These are phyloP conservation scores for Ferdinandea cuprea DNA, from an alignment of 2,888 invertebrate species.

Conservation along the genomic window DNA sequence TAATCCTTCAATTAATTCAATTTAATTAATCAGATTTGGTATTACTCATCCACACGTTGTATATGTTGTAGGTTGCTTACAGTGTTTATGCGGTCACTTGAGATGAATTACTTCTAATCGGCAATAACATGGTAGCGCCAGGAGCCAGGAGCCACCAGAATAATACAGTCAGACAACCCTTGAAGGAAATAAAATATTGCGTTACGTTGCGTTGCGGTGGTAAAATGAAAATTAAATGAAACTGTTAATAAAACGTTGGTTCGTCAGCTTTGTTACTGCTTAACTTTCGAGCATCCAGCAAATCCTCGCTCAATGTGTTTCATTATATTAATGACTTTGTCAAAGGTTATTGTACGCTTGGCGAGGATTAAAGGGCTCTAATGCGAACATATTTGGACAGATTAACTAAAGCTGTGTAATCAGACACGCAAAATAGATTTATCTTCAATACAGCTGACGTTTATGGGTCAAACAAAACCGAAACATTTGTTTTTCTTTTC, in stretches of 20 bases:
- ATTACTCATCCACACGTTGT: constrained; percentile 1
- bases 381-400: constrained; percentile 16
- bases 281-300: constrained; percentile 2
- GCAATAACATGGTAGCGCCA: constrained; percentile 6
- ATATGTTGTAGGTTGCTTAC: background rate
- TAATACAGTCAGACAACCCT: constrained; percentile 9
- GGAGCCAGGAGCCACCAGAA: background rate
- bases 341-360: constrained; percentile 53
- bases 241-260: constrained; percentile 39
- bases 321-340: constrained; percentile 42
- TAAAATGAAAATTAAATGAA: constrained; percentile 40
- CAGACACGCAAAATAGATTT: constrained; percentile 35
- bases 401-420: constrained; percentile 30
- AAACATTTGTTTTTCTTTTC: too few species aligned
- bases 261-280: background rate
- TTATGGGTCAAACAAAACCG: background rate
- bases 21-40: constrained; percentile 59
- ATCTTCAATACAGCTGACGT: constrained; percentile 33
- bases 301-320: constrained; percentile 17
- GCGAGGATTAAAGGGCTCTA: constrained; percentile 6
- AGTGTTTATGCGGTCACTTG: constrained; percentile 45
- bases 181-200: constrained; percentile 35
- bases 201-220: background rate
- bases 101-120: constrained; percentile 45
- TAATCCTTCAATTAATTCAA: constrained; percentile 46